phyloP scores from a whole-genome alignment of 1,140 invertebrate genomes.

The Hirudo medicinalis region DNA sequence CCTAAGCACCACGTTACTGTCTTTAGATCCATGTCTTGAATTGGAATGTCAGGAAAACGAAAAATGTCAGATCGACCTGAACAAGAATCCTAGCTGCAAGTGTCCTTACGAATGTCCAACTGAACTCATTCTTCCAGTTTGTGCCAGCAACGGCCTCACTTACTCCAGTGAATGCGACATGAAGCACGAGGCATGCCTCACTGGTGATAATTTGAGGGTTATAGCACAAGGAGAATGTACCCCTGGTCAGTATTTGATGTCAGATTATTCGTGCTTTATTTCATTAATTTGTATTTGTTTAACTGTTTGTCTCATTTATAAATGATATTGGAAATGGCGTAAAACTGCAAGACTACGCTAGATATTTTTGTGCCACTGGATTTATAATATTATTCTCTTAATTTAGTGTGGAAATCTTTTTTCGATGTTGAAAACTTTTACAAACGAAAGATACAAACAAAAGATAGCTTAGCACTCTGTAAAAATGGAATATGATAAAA shows the following conservation, averaged over 20 bases:
- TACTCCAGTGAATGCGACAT: conserved; percentile 73
- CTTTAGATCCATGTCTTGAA: conserved; percentile 18
- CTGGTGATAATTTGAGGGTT: too few relatives aligned
- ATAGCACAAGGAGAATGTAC: too few relatives aligned
- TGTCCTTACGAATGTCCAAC: not conserved
- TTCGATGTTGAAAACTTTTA: not conserved
- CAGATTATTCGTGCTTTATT: not conserved
- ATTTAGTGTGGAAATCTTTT: not conserved
- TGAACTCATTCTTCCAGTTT: conserved; percentile 57
- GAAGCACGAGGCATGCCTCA: conserved; percentile 30
- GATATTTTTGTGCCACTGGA: not conserved
- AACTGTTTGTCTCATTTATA: not conserved
- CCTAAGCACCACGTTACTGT: not conserved
- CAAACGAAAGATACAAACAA: not conserved
- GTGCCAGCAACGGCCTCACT: conserved; percentile 66
- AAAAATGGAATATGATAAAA: not conserved
- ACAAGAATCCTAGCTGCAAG: not conserved
- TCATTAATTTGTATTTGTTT: not conserved
- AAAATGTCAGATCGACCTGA: conserved; percentile 17
- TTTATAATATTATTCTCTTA: not conserved
- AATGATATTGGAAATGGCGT: too few relatives aligned
- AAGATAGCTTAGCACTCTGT: not conserved
- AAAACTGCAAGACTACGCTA: not conserved
- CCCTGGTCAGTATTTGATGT: too few relatives aligned
- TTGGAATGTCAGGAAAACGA: conserved; percentile 14